These are phyloP conservation scores for Pseudoatta argentina DNA, from an alignment of 1,140 invertebrate genomes.

Conservation along the genomic window DNA sequence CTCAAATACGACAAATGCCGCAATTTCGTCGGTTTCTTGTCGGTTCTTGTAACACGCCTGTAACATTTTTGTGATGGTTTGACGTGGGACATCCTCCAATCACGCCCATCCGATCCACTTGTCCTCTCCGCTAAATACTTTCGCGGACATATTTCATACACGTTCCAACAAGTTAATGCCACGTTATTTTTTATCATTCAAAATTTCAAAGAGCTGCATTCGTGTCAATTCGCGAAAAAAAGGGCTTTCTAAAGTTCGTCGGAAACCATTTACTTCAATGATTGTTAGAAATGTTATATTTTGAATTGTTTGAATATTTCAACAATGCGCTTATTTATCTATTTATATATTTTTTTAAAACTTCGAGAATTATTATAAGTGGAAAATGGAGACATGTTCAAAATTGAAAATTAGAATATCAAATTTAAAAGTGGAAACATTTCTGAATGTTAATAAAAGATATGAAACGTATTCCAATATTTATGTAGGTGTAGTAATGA, in stretches of 20 bases:
- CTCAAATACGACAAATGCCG: constrained; percentile 41
- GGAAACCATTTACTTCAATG: background rate
- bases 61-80: constrained; percentile 48
- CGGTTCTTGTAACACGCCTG: background rate
- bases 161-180: background rate
- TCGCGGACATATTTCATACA: background rate
- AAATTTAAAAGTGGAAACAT: too few species aligned
- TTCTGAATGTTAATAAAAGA: too few species aligned
- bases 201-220: constrained; percentile 21
- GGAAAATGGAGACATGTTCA: too few species aligned
- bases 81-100: constrained; percentile 42
- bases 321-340: background rate
- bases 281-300: background rate
- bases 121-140: constrained; percentile 29
- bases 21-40: constrained; percentile 28
- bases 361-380: background rate
- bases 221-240: background rate
- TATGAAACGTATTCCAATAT: too few species aligned
- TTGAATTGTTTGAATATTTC: background rate
- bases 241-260: background rate
- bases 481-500: too few species aligned
- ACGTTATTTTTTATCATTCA: background rate
- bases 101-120: constrained; percentile 42
- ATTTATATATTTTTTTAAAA: background rate
- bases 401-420: too few species aligned